Evolutionary conservation across 2,113 vertebrate genomes (phyloP), one percentile per base, ranked within the genome.

Genomic region (Dicaeum eximium): DNA sequence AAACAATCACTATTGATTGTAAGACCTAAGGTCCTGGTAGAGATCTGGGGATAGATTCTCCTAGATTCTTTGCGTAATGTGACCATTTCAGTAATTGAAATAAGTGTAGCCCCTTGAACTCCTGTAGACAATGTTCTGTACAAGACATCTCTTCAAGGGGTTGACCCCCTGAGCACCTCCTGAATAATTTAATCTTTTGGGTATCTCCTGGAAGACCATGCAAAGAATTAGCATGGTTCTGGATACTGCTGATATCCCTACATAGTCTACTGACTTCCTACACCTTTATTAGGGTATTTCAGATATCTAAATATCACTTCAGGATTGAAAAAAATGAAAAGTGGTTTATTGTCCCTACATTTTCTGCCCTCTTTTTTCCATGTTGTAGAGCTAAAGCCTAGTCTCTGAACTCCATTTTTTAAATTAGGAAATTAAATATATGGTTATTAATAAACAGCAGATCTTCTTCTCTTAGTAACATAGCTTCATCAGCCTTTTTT

Each of bases 401-500:
- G 4, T 25, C 11, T 30, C 11, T 42, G 30, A 70, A 27, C 3
- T 4, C 13, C 1, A n/a, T 11, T 56, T 48, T 47, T 90, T 37
- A 5, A 70, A 56, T 40, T 48, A 50, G 19, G 7, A 15, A 53
- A 48, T 73, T 74, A 74, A 91, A 62, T 28, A 37, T 9, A 17
- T 47, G 6, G 38, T 51, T 86, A 30, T 31, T 58, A 47, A 74
- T 80, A 91, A 92, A 70, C 23, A 77, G 5, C 0, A 12, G 37
- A 61, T 91, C 30, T 65, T 90, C 20, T 74, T 82, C 25, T 57
- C 8, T 47, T 58, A 57, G 23, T 44, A 74, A 54, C 33, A 27
- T 53, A 79, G 16, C 15, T 61, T 92, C 72, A 91, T 94, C 86
- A 91, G 37, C 69, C 23, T 67, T 96, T 81, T 80, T 92, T 82